Percentiles rank a stretch among this genome's conserved stretches.
These are phyloP conservation scores for Tenebrio molitor DNA, from an alignment of 1,140 invertebrate genomes.

Conservation along the genomic window DNA sequence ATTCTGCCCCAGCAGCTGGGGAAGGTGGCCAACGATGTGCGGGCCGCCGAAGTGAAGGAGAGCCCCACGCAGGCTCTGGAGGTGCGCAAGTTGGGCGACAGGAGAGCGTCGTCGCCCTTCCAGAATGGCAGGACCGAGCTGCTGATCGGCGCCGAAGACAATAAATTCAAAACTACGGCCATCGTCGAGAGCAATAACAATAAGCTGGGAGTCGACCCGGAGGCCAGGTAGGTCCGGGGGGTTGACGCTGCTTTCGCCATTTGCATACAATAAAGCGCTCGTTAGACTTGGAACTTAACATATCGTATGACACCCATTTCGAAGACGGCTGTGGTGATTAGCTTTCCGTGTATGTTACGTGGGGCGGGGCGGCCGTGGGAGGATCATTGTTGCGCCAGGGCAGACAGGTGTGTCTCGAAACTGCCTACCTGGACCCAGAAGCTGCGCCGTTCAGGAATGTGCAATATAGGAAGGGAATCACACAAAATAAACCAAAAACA, in stretches of 20 bases:
- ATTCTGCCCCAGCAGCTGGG: slow-evolving; percentile 5
- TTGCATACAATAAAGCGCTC: slow-evolving; percentile 10
- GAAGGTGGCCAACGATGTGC: slow-evolving; percentile 59
- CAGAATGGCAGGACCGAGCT: slow-evolving; percentile 82
- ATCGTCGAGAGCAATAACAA: slow-evolving; percentile 70
- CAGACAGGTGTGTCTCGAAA: slow-evolving; percentile 30
- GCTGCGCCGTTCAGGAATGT: slow-evolving; percentile 27
- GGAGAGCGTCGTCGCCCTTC: slow-evolving; percentile 73
- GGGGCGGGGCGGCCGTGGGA: neutral
- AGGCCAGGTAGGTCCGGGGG: slow-evolving; percentile 69
- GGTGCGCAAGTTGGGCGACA: slow-evolving; percentile 64
- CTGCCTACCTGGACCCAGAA: neutral
- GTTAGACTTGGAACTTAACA: neutral
- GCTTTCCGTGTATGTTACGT: neutral
- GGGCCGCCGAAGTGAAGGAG: slow-evolving; percentile 48
- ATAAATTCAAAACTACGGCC: slow-evolving; percentile 71
- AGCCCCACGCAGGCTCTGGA: slow-evolving; percentile 56
- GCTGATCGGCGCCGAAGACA: slow-evolving; percentile 75
- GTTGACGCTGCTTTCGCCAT: neutral
- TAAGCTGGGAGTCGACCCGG: slow-evolving; percentile 68
- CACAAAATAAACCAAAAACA: neutral
- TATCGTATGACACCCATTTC: neutral
- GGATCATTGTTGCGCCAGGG: slow-evolving; percentile 13
- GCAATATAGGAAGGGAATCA: too few species aligned
- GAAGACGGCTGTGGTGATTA: neutral